Conservation (phyloP, 2,797 vertebrate genomes). For the Xenops minutus region DNA sequence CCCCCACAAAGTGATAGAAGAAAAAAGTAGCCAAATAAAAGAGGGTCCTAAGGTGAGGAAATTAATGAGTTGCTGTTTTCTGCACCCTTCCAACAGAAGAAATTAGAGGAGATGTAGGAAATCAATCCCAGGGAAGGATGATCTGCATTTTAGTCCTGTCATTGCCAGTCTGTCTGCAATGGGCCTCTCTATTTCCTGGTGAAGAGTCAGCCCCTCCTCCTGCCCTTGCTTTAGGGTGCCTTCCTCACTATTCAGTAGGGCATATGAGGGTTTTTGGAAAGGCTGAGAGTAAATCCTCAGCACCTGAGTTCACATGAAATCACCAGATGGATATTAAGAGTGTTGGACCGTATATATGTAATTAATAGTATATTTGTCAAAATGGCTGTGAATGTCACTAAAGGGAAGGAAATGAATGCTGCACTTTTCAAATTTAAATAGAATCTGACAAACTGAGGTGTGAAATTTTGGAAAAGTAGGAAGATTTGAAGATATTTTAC, state of each 20-base stretch:
- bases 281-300: neutral
- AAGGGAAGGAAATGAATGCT: neutral
- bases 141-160: neutral
- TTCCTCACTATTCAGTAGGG: neutral
- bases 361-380: neutral
- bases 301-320: neutral
- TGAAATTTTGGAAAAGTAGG: neutral
- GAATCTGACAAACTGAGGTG: neutral
- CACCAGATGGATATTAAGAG: neutral
- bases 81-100: neutral
- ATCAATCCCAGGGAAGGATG: neutral
- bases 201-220: neutral
- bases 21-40: neutral
- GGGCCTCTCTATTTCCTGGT: neutral
- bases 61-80: neutral
- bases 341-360: neutral
- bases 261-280: neutral
- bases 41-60: neutral
- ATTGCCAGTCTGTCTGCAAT: neutral
- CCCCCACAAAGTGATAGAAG: neutral
- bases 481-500: neutral
- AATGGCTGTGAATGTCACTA: fast-evolving
- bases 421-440: neutral
- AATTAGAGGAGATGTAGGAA: neutral
- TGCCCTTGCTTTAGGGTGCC: neutral